These are phyloP conservation scores for Plecturocebus donacophilus DNA, from an alignment of 2,113 vertebrate species.

Conservation along the genomic window DNA sequence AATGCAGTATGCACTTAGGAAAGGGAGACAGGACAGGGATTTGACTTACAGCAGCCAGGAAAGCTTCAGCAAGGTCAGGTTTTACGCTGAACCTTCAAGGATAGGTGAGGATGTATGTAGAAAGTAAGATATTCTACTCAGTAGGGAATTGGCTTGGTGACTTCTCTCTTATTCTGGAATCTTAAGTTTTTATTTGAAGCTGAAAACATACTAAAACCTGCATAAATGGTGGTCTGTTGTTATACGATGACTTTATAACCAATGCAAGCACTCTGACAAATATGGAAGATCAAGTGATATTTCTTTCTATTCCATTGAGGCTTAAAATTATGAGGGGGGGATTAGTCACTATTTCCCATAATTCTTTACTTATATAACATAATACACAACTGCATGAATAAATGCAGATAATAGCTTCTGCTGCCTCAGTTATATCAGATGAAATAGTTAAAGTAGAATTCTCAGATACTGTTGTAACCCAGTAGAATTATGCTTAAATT, in stretches of 20 bases:
- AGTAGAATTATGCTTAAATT: neutral
- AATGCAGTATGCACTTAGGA: neutral
- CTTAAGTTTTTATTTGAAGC: slow-evolving; percentile 6
- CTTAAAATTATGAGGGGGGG: neutral
- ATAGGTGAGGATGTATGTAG: neutral
- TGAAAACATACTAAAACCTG: slow-evolving; percentile 26
- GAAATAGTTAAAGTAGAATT: slow-evolving; percentile 23
- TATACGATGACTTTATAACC: neutral
- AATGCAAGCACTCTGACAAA: neutral
- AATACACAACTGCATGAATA: neutral
- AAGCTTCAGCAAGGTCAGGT: neutral
- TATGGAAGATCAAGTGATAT: neutral
- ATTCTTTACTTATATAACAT: neutral
- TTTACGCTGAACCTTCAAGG: neutral
- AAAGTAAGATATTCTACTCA: neutral
- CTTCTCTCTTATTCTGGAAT: neutral
- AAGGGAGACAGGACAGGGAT: neutral
- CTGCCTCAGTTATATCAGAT: neutral
- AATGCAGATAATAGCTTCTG: neutral
- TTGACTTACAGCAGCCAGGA: neutral
- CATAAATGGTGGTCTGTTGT: neutral
- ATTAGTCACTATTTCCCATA: neutral
- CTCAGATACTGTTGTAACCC: neutral
- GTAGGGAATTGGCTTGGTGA: neutral
- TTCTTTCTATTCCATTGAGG: neutral